Conservation (phyloP, 2,113 vertebrate genomes). For the Vimba vimba region DNA sequence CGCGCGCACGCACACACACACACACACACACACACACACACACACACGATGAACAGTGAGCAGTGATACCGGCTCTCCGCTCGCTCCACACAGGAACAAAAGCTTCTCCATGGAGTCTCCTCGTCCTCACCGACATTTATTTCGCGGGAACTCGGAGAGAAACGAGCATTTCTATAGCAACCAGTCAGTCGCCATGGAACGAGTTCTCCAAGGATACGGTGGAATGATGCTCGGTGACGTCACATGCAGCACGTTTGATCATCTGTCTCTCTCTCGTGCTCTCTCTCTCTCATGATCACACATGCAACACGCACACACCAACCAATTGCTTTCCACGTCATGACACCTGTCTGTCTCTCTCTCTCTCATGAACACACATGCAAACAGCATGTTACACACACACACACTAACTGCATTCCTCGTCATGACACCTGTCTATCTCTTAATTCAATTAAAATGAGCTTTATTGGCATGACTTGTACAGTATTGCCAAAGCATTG, state of each 20-base stretch:
- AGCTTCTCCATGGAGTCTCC: constrained; percentile 59
- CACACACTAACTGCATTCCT: no score
- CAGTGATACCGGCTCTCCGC: constrained; percentile 20
- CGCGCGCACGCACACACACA: not conserved
- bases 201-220: constrained; percentile 81
- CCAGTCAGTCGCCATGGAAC: constrained; percentile 87
- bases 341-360: not conserved
- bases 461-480: no score
- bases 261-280: not conserved
- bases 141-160: constrained; percentile 68
- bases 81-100: constrained; percentile 48
- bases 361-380: no score
- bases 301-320: constrained; percentile 10
- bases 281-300: constrained; percentile 11
- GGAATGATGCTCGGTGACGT: constrained; percentile 78
- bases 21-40: no score
- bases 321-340: not conserved
- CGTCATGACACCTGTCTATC: no score
- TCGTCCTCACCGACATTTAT: constrained; percentile 29
- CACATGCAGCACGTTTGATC: constrained; percentile 54
- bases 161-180: constrained; percentile 91
- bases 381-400: no score
- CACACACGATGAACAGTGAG: not conserved
- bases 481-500: no score
- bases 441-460: no score